These are phyloP conservation scores for Ophion obscuratus DNA, from an alignment of 2,888 invertebrate species.

Conservation along the genomic window DNA sequence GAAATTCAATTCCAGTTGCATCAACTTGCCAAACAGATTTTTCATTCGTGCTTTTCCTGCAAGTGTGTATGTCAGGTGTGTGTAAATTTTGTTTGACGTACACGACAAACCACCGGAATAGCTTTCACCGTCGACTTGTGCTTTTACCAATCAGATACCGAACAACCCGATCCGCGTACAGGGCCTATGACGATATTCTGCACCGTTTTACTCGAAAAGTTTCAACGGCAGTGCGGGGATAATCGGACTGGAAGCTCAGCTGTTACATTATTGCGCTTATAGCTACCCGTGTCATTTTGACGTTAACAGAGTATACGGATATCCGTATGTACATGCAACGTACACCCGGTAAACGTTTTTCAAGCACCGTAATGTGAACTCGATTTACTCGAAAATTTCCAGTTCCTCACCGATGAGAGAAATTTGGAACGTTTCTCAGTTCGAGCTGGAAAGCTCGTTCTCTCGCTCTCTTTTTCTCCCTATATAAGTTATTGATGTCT, in stretches of 20 bases:
- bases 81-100: constrained; percentile 6
- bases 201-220: not conserved
- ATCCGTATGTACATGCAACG: constrained; percentile 1
- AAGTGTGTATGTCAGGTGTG: not conserved
- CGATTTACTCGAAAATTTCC: constrained; percentile 25
- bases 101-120: constrained; percentile 19
- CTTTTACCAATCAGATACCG: constrained; percentile 39
- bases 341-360: constrained; percentile 15
- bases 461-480: not conserved
- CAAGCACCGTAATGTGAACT: constrained; percentile 35
- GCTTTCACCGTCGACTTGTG: constrained; percentile 6
- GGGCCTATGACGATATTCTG: not conserved
- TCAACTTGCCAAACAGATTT: constrained; percentile 5
- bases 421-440: not conserved
- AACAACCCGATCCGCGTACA: not conserved
- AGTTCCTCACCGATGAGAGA: not conserved
- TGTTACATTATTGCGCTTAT: not conserved
- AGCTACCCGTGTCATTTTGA: constrained; percentile 14
- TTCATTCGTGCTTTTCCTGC: not conserved
- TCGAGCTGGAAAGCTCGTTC: not conserved
- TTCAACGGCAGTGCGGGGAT: constrained; percentile 22
- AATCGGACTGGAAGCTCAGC: not conserved
- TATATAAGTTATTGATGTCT: not conserved
- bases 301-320: constrained; percentile 20
- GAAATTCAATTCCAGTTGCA: constrained; percentile 45